Evolutionary conservation across 2,113 vertebrate species (phyloP).

Genomic region (Micronisus gabar): DNA sequence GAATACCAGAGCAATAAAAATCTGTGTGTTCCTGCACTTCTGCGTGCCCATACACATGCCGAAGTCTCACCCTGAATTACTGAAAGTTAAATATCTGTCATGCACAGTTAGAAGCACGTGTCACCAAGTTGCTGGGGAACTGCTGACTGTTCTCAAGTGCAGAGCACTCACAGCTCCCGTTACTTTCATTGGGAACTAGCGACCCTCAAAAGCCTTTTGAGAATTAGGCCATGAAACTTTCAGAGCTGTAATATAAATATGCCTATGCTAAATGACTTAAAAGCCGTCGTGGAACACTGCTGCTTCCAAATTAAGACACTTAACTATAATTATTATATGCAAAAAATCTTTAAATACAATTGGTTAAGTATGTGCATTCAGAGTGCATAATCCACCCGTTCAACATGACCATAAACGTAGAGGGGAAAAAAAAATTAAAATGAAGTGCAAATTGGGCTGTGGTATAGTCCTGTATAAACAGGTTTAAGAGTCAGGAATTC

Average conservation of each 20-base stretch:
- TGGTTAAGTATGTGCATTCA: neutral
- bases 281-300: fast-evolving
- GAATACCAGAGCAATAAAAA: neutral
- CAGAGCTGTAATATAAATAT: neutral
- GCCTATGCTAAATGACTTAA: neutral
- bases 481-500: conserved; percentile 66
- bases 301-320: neutral
- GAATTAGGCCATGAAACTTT: neutral
- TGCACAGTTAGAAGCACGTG: neutral
- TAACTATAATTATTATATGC: neutral
- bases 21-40: neutral
- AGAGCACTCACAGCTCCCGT: fast-evolving
- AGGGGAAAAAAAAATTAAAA: conserved; percentile 12
- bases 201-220: neutral
- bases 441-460: conserved; percentile 63
- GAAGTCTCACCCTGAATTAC: neutral
- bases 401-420: conserved; percentile 13
- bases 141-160: neutral
- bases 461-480: conserved; percentile 56
- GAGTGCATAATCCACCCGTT: neutral
- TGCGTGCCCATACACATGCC: neutral
- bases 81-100: neutral
- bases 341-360: neutral
- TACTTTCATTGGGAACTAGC: neutral
- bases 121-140: neutral